Evolutionary conservation across 2,888 invertebrate genomes (phyloP).

Genomic region (Cataglyphis albicans): DNA sequence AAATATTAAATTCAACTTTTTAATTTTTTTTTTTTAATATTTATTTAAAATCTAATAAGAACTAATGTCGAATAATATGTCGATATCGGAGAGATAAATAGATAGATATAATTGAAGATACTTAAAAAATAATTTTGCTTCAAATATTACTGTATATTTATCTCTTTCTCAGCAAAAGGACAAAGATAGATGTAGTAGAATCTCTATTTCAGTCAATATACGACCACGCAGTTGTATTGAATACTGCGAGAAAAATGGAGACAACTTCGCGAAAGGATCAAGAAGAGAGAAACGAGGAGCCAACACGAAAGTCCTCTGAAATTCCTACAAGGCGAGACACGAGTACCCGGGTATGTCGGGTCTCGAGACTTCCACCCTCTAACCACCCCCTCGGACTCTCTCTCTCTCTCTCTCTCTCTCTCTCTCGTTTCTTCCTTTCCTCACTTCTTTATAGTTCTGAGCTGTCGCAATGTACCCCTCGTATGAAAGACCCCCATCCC

Average conservation of each 20-base stretch:
- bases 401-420: constrained; percentile 9
- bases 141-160: background rate
- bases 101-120: background rate
- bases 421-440: constrained; percentile 37
- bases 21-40: background rate
- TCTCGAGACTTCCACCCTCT: constrained; percentile 35
- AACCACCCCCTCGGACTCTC: constrained; percentile 13
- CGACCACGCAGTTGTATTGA: constrained; percentile 15
- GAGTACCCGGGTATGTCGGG: constrained; percentile 32
- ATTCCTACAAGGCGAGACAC: constrained; percentile 49
- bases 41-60: background rate
- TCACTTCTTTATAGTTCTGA: constrained; percentile 65
- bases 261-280: constrained; percentile 25
- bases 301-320: constrained; percentile 47
- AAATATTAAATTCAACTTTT: background rate
- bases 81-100: background rate
- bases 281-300: background rate
- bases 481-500: constrained; percentile 46
- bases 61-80: background rate
- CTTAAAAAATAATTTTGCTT: background rate
- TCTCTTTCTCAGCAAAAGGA: background rate
- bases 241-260: constrained; percentile 36
- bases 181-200: background rate
- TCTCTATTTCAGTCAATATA: background rate
- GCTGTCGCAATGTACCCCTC: constrained; percentile 70